Base-by-base conservation (phyloP, 92 coral and sea anemone genomes). In the Zoanthus solanderi region DNA sequence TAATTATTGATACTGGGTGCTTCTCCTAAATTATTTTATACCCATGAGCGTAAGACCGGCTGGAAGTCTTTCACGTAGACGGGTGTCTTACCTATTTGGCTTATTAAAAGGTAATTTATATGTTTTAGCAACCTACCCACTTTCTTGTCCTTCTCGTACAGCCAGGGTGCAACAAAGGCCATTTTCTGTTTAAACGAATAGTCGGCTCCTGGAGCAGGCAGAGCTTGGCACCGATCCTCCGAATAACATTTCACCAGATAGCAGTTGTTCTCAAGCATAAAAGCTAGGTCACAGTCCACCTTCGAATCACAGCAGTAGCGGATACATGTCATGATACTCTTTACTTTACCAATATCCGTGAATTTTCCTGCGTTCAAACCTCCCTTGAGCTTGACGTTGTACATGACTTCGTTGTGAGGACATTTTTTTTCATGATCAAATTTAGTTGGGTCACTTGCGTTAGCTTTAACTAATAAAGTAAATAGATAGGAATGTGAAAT, bases 111-210 rank as follows among this genome's bases (percentile, higher is more conserved):
- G 23, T 23, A 23, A 23, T 23, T 23, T 23, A 23, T 23, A 23
- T 23, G 23, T 23, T 23, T 23, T 7, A 16, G 18, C 12, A 13
- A 90, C 98, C 68, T 65, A 97, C 99, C 96, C 15, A 97, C 86
- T 85, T 97, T 97, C 88, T 95, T 97, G 91, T 92, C 92, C 89
- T 94, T 92, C 83, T 94, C 90, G 73, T 92, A 94, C 34, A 97
- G 92, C 99, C 99, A 97, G n/a, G 99, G 99, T 5, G 99, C 98
- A 13, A 97, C 99, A 72, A 97, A 97, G 29, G 98, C 98, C 99
- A 97, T 97, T 84, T 95, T 97, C 91, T 97, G 99, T 58, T 95
- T 90, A 56, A 97, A 97, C 1, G 96, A 84, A 52, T 90, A 96
- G 58, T 97, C 98, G 5, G 85, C 87, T 6, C 90, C 89, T 6